These are phyloP conservation scores for Tupiocoris notatus DNA, from an alignment of 2,888 invertebrate species.

Conservation along the genomic window DNA sequence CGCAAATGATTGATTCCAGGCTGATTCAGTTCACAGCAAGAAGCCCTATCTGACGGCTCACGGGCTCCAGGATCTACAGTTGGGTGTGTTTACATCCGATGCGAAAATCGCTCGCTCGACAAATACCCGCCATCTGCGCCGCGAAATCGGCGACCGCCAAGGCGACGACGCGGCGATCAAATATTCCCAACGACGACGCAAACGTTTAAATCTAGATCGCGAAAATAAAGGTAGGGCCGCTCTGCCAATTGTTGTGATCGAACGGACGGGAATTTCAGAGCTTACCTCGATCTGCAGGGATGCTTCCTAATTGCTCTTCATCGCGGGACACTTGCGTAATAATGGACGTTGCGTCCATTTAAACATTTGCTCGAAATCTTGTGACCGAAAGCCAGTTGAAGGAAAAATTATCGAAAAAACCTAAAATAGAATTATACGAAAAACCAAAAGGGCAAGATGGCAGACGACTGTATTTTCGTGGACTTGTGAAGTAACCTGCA, in stretches of 20 bases:
- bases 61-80: background rate
- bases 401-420: constrained; percentile 13
- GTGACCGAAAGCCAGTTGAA: constrained; percentile 15
- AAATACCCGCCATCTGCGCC: too few species aligned
- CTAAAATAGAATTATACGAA: constrained; percentile 40
- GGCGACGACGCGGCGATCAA: too few species aligned
- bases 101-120: too few species aligned
- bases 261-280: background rate
- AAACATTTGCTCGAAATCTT: constrained; percentile 61
- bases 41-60: background rate
- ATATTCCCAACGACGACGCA: too few species aligned
- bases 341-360: constrained; percentile 98
- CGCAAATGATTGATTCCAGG: too few species aligned
- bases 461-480: constrained; percentile 49
- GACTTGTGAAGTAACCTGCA: background rate
- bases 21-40: background rate
- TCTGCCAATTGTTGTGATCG: background rate
- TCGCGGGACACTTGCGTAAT: constrained; percentile 97
- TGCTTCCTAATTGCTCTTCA: constrained; percentile 92
- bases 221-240: background rate
- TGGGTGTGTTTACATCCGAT: background rate
- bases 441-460: constrained; percentile 50
- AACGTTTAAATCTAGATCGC: background rate
- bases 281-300: constrained; percentile 89
- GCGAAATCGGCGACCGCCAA: too few species aligned